phyloP scores from a whole-genome alignment of 2,888 invertebrate species.

The Euspilapteryx auroguttella region DNA sequence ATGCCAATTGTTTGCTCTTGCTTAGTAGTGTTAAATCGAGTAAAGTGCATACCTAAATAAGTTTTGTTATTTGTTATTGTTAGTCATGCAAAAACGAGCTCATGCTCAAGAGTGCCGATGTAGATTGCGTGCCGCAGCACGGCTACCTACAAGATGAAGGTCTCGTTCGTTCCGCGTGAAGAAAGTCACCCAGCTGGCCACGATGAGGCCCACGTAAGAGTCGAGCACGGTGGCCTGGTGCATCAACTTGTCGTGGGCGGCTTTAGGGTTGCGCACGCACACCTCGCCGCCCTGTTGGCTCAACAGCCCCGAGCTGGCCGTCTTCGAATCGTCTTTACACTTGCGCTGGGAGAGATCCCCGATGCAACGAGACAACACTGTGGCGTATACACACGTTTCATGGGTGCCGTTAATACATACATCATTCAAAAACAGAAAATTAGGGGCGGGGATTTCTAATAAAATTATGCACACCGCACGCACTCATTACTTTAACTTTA shows the following conservation, averaged over 20 bases:
- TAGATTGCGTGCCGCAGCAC: constrained; percentile 7
- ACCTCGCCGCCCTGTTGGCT: constrained; percentile 16
- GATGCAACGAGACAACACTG: constrained; percentile 54
- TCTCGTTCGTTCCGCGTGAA: constrained; percentile 38
- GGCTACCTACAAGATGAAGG: constrained; percentile 43
- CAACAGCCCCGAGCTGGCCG: constrained; percentile 16
- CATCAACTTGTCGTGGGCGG: constrained; percentile 30
- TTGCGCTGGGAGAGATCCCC: constrained; percentile 43
- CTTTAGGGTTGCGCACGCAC: constrained; percentile 31
- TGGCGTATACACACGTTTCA: too few relatives aligned
- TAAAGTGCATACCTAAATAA: too few relatives aligned
- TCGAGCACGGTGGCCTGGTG: constrained; percentile 43
- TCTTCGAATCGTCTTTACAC: constrained; percentile 29
- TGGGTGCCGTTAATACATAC: too few relatives aligned
- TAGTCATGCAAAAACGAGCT: too few relatives aligned
- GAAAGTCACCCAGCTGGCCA: constrained; percentile 43
- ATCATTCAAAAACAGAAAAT: background rate
- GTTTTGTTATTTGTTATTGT: too few relatives aligned
- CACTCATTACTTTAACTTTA: too few relatives aligned
- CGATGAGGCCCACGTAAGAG: constrained; percentile 47
- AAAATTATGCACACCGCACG: too few relatives aligned
- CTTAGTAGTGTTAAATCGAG: too few relatives aligned
- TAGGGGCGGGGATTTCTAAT: too few relatives aligned
- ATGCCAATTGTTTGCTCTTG: too few relatives aligned
- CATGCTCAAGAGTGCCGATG: too few relatives aligned